Evolutionary conservation across 1,140 invertebrate genomes (phyloP), one percentile per base, ranked within the genome.

Genomic region (Dolichoris vasculosae): DNA sequence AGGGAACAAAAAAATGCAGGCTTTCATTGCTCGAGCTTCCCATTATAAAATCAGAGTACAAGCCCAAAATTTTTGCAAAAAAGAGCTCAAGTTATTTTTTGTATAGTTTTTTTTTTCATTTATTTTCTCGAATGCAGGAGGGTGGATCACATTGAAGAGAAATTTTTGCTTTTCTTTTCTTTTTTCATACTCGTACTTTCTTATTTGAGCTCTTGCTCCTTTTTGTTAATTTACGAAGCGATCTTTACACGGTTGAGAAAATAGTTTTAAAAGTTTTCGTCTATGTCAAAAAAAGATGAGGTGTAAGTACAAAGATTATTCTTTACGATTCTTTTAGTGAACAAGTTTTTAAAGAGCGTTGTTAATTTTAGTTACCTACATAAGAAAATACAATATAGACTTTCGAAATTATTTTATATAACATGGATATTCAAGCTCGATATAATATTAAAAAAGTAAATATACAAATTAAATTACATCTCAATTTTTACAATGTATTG

Each of bases 211-310:
- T 32, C 13, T n/a, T 23, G 32, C 23, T 40, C 40, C 32, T 81
- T 67, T 64, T 51, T 48, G 15, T 81, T 81, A 69, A 71, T 81
- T 71, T 81, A 51, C 20, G 43, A 17, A 35, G 9, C 43, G 64
- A 71, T 71, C 26, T 32, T 81, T 48, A 15, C 30, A 51, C 23
- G 59, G 23, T 23, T 11, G 67, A 55, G 51, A 83, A 83, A 75
- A 63, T 17, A n/a, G 38, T 40, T 76, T 75, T 51, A 76, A 75
- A 76, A 83, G 51, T 76, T 83, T 76, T 76, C 82, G 63, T 23
- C 15, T 59, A 32, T 63, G 32, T 9, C 15, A 55, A 76, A 35
- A 77, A 77, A 51, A 46, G 13, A 26, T n/a, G 51, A 67, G 13
- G 38, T 2, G 20, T 2, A 17, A 11, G 15, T 2, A 55, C 1